A percentile compares a stretch with the other conserved stretches of the same genome.
Conservation (phyloP, 2,797 vertebrate genomes). For the Alectoris magna region DNA sequence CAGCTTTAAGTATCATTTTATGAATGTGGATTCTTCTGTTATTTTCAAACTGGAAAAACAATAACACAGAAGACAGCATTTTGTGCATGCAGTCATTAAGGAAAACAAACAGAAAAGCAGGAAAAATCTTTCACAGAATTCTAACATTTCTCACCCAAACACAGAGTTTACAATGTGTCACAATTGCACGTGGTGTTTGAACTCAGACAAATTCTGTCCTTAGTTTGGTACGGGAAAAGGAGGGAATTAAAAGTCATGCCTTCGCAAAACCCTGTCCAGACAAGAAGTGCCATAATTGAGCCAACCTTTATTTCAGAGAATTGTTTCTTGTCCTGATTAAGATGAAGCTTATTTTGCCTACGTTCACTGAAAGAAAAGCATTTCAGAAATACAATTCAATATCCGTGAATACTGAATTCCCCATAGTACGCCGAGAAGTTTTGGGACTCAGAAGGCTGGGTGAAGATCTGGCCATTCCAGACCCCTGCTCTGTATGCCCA, state of each 20-base stretch:
- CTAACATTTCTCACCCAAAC: neutral
- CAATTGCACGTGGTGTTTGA: neutral
- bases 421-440: neutral
- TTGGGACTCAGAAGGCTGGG: neutral
- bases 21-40: neutral
- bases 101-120: neutral
- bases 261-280: neutral
- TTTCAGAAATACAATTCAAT: fast-evolving
- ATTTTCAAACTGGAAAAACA: neutral
- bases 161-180: neutral
- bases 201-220: neutral
- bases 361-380: neutral
- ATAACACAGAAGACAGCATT: neutral
- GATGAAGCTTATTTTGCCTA: neutral
- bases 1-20: neutral
- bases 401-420: neutral
- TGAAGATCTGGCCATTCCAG: neutral
- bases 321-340: neutral
- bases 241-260: neutral
- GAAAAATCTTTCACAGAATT: neutral
- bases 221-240: neutral
- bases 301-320: neutral
- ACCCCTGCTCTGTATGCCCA: neutral
- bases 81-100: neutral
- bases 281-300: neutral